These are phyloP conservation scores for Cantharis rustica DNA, from an alignment of 2,888 invertebrate species.

Conservation along the genomic window DNA sequence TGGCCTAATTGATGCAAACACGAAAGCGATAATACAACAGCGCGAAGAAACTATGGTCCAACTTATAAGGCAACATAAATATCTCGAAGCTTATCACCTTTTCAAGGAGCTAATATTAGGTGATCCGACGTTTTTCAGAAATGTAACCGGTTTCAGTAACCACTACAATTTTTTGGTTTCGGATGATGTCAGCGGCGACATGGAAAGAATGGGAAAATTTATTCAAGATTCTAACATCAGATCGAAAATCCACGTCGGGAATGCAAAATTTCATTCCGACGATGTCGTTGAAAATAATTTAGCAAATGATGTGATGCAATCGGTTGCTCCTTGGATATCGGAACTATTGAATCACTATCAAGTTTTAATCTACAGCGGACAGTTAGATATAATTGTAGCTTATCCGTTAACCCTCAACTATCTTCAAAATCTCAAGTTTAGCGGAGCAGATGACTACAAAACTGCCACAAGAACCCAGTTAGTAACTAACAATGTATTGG, in stretches of 20 bases:
- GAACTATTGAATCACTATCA: conserved; percentile 70
- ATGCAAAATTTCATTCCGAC: conserved; percentile 69
- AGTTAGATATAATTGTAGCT: conserved; percentile 89
- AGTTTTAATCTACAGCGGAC: conserved; percentile 86
- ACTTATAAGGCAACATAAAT: conserved; percentile 68
- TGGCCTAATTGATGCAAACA: conserved; percentile 71
- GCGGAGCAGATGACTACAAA: conserved; percentile 67
- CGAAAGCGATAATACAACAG: conserved; percentile 62
- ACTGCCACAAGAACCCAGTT: no score
- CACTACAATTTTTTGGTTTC: conserved; percentile 76
- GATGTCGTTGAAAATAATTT: conserved; percentile 72
- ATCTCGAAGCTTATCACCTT: conserved; percentile 70
- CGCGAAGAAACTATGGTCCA: conserved; percentile 64
- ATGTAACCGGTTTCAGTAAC: conserved; percentile 76
- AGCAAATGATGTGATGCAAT: conserved; percentile 79
- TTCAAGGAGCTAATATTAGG: conserved; percentile 75
- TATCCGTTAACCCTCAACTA: conserved; percentile 85
- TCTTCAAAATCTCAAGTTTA: conserved; percentile 72
- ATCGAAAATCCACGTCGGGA: conserved; percentile 83
- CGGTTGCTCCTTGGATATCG: conserved; percentile 73
- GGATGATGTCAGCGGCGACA: conserved; percentile 59
- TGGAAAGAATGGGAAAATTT: conserved; percentile 64
- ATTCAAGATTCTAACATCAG: conserved; percentile 68
- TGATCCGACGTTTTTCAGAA: conserved; percentile 70
- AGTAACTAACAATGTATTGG: conserved; percentile 76